Conservation (phyloP, 2,113 vertebrate species). For the Anser brachyrhynchus region DNA sequence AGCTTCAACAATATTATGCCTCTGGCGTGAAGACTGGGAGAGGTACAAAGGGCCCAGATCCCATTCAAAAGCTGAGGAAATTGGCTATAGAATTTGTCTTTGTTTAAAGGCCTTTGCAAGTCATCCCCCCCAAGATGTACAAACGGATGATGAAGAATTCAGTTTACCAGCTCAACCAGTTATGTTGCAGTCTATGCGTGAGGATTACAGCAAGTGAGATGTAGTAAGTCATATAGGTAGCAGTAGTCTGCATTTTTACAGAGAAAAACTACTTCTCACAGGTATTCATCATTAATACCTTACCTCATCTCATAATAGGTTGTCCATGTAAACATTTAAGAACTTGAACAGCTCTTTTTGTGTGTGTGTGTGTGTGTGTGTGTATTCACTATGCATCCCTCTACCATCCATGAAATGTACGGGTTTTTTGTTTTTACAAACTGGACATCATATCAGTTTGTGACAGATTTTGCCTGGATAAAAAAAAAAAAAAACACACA, state of each 20-base stretch:
- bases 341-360: not conserved
- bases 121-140: not conserved
- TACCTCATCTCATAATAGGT: not conserved
- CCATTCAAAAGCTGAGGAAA: not conserved
- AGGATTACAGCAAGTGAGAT: not conserved
- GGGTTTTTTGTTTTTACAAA: not conserved
- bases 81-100: not conserved
- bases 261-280: not conserved
- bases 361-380: not conserved
- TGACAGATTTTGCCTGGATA: not conserved
- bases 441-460: not conserved
- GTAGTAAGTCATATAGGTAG: not conserved
- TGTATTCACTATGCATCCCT: not conserved
- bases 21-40: not conserved
- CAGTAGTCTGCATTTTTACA: not conserved
- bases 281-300: not conserved
- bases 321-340: not conserved
- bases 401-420: not conserved
- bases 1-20: rapidly evolving
- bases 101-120: not conserved
- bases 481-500: not conserved
- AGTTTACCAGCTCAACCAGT: not conserved
- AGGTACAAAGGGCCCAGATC: not conserved
- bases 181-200: not conserved
- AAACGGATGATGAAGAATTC: not conserved